Percentiles rank a stretch among this genome's conserved stretches.
These are phyloP conservation scores for Hypercompe scribonia DNA, from an alignment of 2,888 invertebrate genomes.

Conservation along the genomic window DNA sequence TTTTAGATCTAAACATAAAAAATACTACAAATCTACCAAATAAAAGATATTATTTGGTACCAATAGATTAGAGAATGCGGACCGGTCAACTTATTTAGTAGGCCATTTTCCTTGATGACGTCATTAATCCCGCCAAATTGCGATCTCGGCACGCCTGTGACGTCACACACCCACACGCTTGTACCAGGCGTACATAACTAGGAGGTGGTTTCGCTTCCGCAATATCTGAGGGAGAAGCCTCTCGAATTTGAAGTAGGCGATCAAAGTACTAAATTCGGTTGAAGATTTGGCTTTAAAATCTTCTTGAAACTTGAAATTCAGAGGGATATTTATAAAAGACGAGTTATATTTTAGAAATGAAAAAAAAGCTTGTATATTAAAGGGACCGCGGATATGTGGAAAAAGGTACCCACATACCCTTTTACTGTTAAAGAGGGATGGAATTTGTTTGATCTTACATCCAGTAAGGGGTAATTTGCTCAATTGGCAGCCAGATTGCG, in stretches of 20 bases:
- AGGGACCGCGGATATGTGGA: not conserved
- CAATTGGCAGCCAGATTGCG: not conserved
- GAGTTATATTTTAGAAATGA: conserved; percentile 3
- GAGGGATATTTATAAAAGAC: conserved; percentile 2
- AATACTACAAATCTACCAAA: conserved; percentile 27
- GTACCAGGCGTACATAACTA: conserved; percentile 37
- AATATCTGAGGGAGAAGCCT: conserved; percentile 21
- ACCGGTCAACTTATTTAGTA: conserved; percentile 44
- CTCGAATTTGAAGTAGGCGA: conserved; percentile 21
- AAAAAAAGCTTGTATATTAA: conserved; percentile 2
- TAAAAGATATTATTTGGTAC: not conserved
- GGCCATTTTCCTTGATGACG: conserved; percentile 50
- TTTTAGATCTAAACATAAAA: conserved; percentile 1
- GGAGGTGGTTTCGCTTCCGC: conserved; percentile 41
- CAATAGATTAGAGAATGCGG: conserved; percentile 26
- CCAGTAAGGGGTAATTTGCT: not conserved
- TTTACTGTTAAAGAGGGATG: not conserved
- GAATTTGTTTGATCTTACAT: conserved; percentile 6
- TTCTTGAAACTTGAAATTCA: not conserved
- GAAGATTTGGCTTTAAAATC: not conserved
- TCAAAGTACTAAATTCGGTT: conserved; percentile 16
- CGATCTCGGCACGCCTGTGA: conserved; percentile 42
- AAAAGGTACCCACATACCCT: not conserved
- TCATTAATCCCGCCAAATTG: conserved; percentile 51
- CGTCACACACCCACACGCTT: conserved; percentile 36